Evolutionary conservation across 2,888 invertebrate genomes (phyloP).

Genomic region (Lochmaea capreae): DNA sequence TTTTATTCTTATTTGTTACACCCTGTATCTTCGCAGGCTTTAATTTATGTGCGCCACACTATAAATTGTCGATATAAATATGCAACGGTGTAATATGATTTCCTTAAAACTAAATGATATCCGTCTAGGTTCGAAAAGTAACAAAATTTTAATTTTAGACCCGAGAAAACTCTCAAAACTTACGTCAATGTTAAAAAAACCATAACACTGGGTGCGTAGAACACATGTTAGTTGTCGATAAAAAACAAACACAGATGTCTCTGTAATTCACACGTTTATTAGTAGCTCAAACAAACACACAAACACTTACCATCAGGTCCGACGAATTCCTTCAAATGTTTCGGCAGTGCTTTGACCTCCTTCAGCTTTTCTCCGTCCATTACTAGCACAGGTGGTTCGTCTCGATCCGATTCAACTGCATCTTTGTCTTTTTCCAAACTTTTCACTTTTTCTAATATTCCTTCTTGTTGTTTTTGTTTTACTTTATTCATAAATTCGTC

Average conservation of each 20-base stretch:
- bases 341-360: constrained; percentile 76
- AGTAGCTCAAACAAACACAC: constrained; percentile 27
- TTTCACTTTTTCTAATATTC: constrained; percentile 49
- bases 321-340: constrained; percentile 84
- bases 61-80: neutral
- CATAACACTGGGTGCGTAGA: constrained; percentile 18
- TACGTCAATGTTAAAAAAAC: constrained; percentile 36
- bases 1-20: too few species aligned
- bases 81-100: constrained; percentile 13
- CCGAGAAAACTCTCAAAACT: constrained; percentile 17
- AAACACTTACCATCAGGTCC: constrained; percentile 56
- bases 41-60: too few species aligned
- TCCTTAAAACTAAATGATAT: neutral
- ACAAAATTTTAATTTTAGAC: constrained; percentile 52
- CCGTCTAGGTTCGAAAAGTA: constrained; percentile 34
- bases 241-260: constrained; percentile 34
- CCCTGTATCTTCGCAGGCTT: too few species aligned
- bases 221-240: constrained; percentile 28
- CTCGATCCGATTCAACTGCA: constrained; percentile 40
- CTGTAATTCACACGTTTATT: constrained; percentile 29
- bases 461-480: constrained; percentile 75
- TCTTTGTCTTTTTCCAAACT: constrained; percentile 49
- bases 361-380: constrained; percentile 75
- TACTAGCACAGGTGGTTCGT: constrained; percentile 66
- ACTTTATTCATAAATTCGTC: constrained; percentile 84